Evolutionary conservation across 2,888 invertebrate species (phyloP).

Genomic region (Philaethria dido): DNA sequence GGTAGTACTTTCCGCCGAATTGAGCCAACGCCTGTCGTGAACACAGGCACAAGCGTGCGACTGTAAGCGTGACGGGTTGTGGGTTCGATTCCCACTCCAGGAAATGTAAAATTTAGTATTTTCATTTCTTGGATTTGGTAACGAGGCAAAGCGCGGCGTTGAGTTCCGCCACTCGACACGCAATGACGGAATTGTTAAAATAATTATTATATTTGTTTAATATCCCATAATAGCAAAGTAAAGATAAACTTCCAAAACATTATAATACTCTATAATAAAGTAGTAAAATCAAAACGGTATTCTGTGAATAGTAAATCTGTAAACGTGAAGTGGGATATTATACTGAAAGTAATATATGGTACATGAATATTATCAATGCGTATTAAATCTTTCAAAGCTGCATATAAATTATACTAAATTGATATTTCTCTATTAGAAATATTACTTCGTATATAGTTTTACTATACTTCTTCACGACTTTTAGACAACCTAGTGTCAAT

Average conservation of each 20-base stretch:
- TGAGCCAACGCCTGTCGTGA: too few species aligned
- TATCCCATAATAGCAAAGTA: neutral
- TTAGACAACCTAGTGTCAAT: too few species aligned
- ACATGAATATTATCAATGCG: neutral
- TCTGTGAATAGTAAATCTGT: neutral
- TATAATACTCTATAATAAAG: neutral
- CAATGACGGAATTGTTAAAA: too few species aligned
- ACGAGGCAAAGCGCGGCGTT: too few species aligned
- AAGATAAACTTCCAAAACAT: neutral
- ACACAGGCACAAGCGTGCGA: too few species aligned
- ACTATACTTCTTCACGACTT: too few species aligned
- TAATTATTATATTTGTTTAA: neutral
- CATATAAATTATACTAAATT: neutral
- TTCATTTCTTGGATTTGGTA: too few species aligned
- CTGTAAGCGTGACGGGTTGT: too few species aligned
- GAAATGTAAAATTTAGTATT: too few species aligned
- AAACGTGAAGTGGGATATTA: neutral
- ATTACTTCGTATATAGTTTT: neutral
- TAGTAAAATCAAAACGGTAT: slow-evolving; percentile 3
- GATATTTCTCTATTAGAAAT: neutral
- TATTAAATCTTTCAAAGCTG: slow-evolving; percentile 6
- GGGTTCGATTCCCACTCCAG: too few species aligned
- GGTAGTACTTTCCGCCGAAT: too few species aligned
- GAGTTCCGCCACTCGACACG: too few species aligned
- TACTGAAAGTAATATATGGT: slow-evolving; percentile 2